phyloP scores from a whole-genome alignment of 64 coral and sea anemone species.

The Catalaphyllia jardinei region DNA sequence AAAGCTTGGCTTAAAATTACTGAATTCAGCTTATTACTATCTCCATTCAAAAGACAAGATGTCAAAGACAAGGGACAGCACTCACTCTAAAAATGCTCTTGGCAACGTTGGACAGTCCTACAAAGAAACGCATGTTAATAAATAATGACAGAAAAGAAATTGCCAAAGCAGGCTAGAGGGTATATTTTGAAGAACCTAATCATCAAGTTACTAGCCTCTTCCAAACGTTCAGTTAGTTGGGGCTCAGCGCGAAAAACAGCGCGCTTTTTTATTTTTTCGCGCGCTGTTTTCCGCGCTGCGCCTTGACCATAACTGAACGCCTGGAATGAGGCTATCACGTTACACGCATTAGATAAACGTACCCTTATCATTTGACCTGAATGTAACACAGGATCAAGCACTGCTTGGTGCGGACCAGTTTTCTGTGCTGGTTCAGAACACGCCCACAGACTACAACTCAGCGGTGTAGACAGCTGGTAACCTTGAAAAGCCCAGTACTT shows the following conservation, averaged over 20 bases:
- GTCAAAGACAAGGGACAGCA: neutral
- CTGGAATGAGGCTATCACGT: no score
- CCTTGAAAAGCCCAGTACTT: constrained; percentile 45
- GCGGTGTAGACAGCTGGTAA: constrained; percentile 21
- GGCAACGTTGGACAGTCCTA: constrained; percentile 16
- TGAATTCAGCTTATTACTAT: no score
- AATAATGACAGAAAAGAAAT: neutral
- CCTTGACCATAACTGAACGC: no score
- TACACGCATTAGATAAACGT: neutral
- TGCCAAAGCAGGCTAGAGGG: neutral
- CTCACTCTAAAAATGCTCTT: constrained; percentile 20
- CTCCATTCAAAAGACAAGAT: no score
- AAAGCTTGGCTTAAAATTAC: no score
- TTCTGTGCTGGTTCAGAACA: constrained; percentile 40
- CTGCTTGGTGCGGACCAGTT: neutral
- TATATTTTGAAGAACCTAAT: neutral
- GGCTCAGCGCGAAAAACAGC: no score
- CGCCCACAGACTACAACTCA: constrained; percentile 28
- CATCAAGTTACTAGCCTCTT: neutral
- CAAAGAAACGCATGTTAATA: neutral
- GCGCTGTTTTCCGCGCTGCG: no score
- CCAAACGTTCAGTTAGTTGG: no score
- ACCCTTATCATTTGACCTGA: neutral
- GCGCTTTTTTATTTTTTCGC: no score
- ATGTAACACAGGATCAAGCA: neutral